Percentiles rank a stretch among this genome's conserved stretches.
Conservation (phyloP, 2,888 invertebrate species). For the Marasmarcha lunaedactyla region DNA sequence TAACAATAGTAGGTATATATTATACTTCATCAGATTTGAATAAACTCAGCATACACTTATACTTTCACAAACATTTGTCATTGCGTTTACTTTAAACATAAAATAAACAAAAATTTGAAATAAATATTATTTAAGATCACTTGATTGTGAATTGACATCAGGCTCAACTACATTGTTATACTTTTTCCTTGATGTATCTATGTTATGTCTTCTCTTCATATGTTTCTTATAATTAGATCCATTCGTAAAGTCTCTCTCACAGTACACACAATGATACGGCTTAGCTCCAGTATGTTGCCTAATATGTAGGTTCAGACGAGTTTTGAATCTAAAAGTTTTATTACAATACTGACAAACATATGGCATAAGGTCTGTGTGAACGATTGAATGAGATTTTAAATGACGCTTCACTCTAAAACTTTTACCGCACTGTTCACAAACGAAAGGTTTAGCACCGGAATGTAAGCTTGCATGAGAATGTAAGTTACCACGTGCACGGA, state of each 20-base stretch:
- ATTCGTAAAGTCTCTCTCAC: conserved; percentile 56
- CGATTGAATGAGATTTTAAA: conserved; percentile 57
- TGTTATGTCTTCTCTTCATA: conserved; percentile 54
- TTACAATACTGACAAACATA: conserved; percentile 50
- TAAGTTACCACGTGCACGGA: conserved; percentile 51
- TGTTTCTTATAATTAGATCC: conserved; percentile 61
- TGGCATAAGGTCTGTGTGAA: conserved; percentile 58
- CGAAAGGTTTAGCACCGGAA: conserved; percentile 50
- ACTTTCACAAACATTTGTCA: too few relatives aligned
- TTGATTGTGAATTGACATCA: background rate
- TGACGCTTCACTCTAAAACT: conserved; percentile 54
- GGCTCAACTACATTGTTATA: conserved; percentile 24
- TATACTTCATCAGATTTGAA: too few relatives aligned
- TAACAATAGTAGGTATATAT: too few relatives aligned
- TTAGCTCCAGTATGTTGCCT: conserved; percentile 61
- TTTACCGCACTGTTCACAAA: conserved; percentile 59
- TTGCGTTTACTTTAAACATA: too few relatives aligned
- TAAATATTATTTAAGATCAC: background rate
- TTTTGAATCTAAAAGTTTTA: conserved; percentile 57
- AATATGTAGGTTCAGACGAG: conserved; percentile 49
- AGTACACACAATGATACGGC: conserved; percentile 49
- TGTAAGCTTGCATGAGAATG: conserved; percentile 51
- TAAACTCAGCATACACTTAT: too few relatives aligned
- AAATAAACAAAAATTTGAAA: too few relatives aligned
- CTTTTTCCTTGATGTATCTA: conserved; percentile 46